Base-by-base conservation (phyloP, 2,113 vertebrate species). In the Arvicanthis niloticus region DNA sequence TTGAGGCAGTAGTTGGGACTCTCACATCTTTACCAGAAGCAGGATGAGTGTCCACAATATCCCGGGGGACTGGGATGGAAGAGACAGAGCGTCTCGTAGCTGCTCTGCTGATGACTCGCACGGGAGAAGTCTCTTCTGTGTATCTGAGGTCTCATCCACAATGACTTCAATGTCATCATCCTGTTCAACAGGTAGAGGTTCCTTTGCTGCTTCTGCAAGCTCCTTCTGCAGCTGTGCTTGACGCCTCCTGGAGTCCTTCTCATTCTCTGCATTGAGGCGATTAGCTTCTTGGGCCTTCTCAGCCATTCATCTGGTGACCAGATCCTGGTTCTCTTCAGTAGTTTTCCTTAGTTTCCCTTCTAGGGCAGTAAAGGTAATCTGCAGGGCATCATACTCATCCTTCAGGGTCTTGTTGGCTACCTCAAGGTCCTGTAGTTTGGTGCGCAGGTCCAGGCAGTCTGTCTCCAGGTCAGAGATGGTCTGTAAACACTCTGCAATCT, bases 271-370 rank as follows among this genome's bases (percentile, higher is more conserved):
- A 58, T 99, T 99, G 21, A 99, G 98, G 58, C 98, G 98, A 98
- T 99, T 99, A 89, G 99, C 99, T 97, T 99, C 99, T 98, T 99
- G 99, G 24, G 99, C 99, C 86, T 99, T 99, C 98, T 99, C 99
- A 0, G 99, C 99, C 99, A 99, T 99, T 99, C 99, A 99, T 13
- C 99, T 99, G 0, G 99, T 99, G 88, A 99, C 99, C 89, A 99
- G 98, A 97, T 99, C 99, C 98, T 99, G 99, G 98, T 99, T 99
- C 98, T 99, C 99, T 86, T 99, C 99, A 0, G 99, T 99, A 26
- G 99, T 99, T 81, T 99, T 99, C 94, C 99, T 99, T 75, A 99
- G 98, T 76, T 99, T 99, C 97, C 99, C 99, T 98, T 99, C 99
- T 97, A 99, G 98, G 42, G 99, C 99, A 2, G 98, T 99, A 96